phyloP scores from a whole-genome alignment of 2,113 vertebrate species.

The Petromus typicus region DNA sequence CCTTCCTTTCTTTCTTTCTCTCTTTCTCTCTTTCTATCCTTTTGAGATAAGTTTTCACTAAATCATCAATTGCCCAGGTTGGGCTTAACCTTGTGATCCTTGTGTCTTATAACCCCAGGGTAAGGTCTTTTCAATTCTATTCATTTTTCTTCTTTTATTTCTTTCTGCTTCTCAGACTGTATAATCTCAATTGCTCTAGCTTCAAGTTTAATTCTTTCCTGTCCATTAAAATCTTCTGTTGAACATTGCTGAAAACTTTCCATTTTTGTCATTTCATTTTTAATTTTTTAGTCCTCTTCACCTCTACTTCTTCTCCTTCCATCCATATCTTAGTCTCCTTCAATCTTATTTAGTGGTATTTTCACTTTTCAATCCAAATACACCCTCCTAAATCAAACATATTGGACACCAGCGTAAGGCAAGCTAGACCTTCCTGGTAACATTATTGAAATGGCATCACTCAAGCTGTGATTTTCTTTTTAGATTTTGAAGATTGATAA shows the following conservation, averaged over 20 bases:
- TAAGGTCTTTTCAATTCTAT: neutral
- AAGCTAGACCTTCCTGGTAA: neutral
- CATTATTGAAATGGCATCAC: neutral
- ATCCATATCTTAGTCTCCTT: neutral
- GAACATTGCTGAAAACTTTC: neutral
- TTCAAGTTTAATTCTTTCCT: neutral
- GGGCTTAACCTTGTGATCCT: neutral
- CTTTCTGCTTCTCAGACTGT: neutral
- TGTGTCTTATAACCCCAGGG: neutral
- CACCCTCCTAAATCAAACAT: neutral
- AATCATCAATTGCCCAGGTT: neutral
- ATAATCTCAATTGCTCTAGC: neutral
- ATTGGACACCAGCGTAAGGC: neutral
- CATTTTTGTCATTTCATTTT: neutral
- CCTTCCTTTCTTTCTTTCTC: neutral
- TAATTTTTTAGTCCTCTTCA: neutral
- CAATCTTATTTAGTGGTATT: neutral
- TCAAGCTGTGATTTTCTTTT: neutral
- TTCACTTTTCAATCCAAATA: neutral
- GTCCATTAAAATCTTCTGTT: neutral
- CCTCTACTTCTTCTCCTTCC: neutral
- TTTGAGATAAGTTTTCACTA: neutral
- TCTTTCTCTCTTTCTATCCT: neutral
- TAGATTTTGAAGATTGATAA: neutral
- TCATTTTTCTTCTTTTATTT: neutral